Evolutionary conservation across 2,113 vertebrate genomes (phyloP), one percentile per base, ranked within the genome.

Genomic region (Cyprinodon tularosa): DNA sequence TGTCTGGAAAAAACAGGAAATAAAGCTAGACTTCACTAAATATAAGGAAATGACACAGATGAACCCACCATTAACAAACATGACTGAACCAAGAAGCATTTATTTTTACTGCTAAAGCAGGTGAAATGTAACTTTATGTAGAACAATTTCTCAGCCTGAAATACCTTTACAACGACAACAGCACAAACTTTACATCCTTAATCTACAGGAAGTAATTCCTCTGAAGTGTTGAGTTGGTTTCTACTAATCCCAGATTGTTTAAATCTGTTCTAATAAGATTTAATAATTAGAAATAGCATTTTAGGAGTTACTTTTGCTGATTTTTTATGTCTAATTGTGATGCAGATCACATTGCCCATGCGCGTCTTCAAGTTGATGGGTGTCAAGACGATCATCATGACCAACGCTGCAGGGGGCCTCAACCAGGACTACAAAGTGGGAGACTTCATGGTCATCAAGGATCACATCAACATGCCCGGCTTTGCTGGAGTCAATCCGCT

Each of bases 401-500:
- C 97, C 72, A 99, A 98, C 14, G 96, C 97, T 36, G 96, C 97
- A 0, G 97, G 97, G 66, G 97, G 96, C 1, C 92, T 99, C 50
- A 98, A 97, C 86, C 94, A 94, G 74, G 93, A 95, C 36, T 98
- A 94, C 89, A 96, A 96, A 22, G 96, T 97, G 44, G 97, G 97
- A 2, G 97, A 99, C 81, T 86, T 98, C 84, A 98, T 98, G 97
- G 85, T 99, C 84, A 94, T 99, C 47, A 95, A 95, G 77, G 97
- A 99, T 88, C 97, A 98, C 90, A 95, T 98, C 87, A 97, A 97
- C 92, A 83, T 96, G 67, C 95, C 96, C 2, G 97, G 96, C 17
- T 93, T 97, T 36, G 95, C 93, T 42, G 97, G 96, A 20, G 89
- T 92, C 88, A 98, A 94, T 81, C 97, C 97, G 0, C 93, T 99